These are phyloP conservation scores for Drosophila anomalipes DNA, from an alignment of 2,888 invertebrate species.

Conservation along the genomic window DNA sequence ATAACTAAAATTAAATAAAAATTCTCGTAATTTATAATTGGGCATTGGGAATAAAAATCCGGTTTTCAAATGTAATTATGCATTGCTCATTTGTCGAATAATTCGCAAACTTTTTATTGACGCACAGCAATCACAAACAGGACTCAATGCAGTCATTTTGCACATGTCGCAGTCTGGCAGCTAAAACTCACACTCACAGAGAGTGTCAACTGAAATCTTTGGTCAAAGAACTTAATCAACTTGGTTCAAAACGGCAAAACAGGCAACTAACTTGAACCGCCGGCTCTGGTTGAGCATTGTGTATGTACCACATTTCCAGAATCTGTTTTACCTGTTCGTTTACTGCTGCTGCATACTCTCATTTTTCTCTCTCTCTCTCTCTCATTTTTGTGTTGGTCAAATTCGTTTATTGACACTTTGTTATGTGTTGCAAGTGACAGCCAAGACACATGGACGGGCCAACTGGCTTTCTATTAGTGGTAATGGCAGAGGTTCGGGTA, in stretches of 20 bases:
- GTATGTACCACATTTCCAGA: slow-evolving; percentile 24
- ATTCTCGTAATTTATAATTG: background rate
- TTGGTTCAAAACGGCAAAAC: slow-evolving; percentile 25
- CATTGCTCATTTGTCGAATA: slow-evolving; percentile 3
- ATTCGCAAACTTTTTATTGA: slow-evolving; percentile 10
- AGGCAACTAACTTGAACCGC: slow-evolving; percentile 45
- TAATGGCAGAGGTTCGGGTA: slow-evolving; percentile 7
- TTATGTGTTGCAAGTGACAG: slow-evolving; percentile 74
- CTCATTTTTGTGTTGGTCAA: slow-evolving; percentile 34
- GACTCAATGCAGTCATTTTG: slow-evolving; percentile 17
- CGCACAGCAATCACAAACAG: slow-evolving; percentile 10
- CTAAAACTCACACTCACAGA: slow-evolving; percentile 7
- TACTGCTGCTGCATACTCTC: slow-evolving; percentile 11
- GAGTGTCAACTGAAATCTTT: slow-evolving; percentile 22
- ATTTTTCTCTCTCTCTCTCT: background rate
- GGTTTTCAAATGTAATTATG: slow-evolving; percentile 7
- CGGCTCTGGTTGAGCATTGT: slow-evolving; percentile 2
- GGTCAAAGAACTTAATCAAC: slow-evolving; percentile 64
- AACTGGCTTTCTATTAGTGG: slow-evolving; percentile 30
- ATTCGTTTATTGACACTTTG: slow-evolving; percentile 78
- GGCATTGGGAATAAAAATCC: background rate
- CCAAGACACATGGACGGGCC: slow-evolving; percentile 40
- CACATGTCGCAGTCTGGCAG: slow-evolving; percentile 1
- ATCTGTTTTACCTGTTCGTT: slow-evolving; percentile 24
- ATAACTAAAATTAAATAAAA: background rate